These are phyloP conservation scores for Aporophyla lueneburgensis DNA, from an alignment of 2,888 invertebrate species.

Conservation along the genomic window DNA sequence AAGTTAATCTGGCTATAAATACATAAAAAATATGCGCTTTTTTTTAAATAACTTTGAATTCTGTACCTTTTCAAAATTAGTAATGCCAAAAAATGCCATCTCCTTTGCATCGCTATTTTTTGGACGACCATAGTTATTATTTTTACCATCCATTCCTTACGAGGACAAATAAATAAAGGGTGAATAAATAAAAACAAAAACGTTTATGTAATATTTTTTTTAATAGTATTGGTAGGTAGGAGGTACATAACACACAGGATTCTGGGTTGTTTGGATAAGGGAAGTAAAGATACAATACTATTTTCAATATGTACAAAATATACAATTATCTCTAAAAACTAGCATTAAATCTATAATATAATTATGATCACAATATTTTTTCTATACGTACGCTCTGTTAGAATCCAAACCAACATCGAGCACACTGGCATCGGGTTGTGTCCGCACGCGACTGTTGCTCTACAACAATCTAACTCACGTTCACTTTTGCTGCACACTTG, in stretches of 20 bases:
- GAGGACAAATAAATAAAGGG: neutral
- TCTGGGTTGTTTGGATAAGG: constrained; percentile 90
- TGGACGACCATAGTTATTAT: neutral
- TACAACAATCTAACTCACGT: constrained; percentile 84
- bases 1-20: no score
- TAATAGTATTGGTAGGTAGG: constrained; percentile 92
- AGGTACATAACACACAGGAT: constrained; percentile 91
- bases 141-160: neutral
- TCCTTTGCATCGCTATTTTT: neutral
- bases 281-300: constrained; percentile 91
- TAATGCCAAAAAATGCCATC: no score
- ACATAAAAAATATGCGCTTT: no score
- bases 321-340: constrained; percentile 89
- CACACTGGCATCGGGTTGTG: constrained; percentile 71
- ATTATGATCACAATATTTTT: constrained; percentile 91
- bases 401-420: constrained; percentile 78
- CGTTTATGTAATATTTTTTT: constrained; percentile 90
- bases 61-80: no score
- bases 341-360: constrained; percentile 89
- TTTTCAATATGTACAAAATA: constrained; percentile 91
- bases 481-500: constrained; percentile 90
- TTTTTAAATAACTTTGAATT: no score
- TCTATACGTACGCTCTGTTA: constrained; percentile 87
- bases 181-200: constrained; percentile 74
- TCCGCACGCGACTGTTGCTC: constrained; percentile 80